Evolutionary conservation across 92 coral and sea anemone species (phyloP), one percentile per base, ranked within the genome.

Genomic region (Umimayanthus kanabou): DNA sequence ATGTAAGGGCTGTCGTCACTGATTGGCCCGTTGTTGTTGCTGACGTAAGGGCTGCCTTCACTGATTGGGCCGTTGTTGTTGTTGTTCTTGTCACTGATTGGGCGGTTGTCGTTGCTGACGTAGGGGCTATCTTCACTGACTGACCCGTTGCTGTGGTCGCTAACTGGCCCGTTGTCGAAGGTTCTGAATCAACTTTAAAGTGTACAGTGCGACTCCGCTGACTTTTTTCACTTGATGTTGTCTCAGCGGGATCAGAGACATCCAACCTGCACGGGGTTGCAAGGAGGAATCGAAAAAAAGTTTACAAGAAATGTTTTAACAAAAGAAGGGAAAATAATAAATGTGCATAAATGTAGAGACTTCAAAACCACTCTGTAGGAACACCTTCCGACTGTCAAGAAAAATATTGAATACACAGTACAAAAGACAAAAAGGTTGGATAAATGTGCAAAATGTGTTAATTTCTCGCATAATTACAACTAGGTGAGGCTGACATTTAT

Each of bases 151-250:
- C 77, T 83, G 77, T 50, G 6, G 65, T 39, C 10, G 87, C 0
- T 25, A 67, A 82, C 25, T 82, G 78, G 26, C 87, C 78, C 8
- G 42, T 83, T 70, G 87, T 69, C n/a, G 78, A 15, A 18, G 8
- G 4, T 30, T 70, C 25, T 1, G 66, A 43, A 43, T 70, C 77
- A 42, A 39, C 87, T 67, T 83, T 29, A 70, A 83, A 70, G 78
- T 43, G 87, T 50, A 83, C 87, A 42, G 66, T 70, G 45, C 78
- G 87, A 50, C 37, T 78, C 39, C 61, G 82, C 82, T 49, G 37
- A 70, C 20, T 50, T 43, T 69, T 83, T 70, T 83, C 78, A 83
- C 66, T 42, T 29, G 57, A 25, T 9, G 78, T 18, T 28, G 78
- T 65, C 11, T 83, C 77, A 28, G 87, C 29, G 29, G 70, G 69